These are phyloP conservation scores for Grantiella picta DNA, from an alignment of 2,113 vertebrate genomes.

Conservation along the genomic window DNA sequence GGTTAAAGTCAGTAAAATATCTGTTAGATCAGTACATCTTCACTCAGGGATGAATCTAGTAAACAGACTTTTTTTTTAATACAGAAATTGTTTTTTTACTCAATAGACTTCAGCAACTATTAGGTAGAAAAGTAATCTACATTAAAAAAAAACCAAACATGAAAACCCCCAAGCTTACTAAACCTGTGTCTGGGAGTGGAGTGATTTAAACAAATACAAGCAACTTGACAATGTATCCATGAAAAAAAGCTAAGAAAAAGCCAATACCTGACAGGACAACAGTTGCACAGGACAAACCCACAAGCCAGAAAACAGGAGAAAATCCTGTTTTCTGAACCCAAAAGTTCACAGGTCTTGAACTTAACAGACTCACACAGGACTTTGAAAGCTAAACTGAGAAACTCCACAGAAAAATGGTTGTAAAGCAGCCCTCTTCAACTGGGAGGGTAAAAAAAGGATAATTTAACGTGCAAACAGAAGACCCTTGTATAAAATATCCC, in stretches of 20 bases:
- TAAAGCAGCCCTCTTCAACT: not conserved
- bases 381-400: not conserved
- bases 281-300: not conserved
- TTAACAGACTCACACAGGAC: not conserved
- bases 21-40: not conserved
- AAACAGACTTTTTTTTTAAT: not conserved
- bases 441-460: not conserved
- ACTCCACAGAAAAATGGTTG: not conserved
- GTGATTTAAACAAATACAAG: not conserved
- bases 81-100: not conserved
- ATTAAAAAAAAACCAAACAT: not conserved
- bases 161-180: not conserved
- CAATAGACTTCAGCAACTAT: not conserved
- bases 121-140: not conserved
- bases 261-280: not conserved
- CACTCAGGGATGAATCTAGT: not conserved
- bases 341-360: not conserved
- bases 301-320: not conserved
- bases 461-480: not conserved
- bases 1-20: not conserved
- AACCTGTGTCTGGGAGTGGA: not conserved
- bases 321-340: not conserved
- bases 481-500: not conserved
- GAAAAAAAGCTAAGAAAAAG: not conserved
- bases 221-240: fast-evolving